Conservation (phyloP, 2,888 invertebrate genomes). For the Ennomos fuscantarius region DNA sequence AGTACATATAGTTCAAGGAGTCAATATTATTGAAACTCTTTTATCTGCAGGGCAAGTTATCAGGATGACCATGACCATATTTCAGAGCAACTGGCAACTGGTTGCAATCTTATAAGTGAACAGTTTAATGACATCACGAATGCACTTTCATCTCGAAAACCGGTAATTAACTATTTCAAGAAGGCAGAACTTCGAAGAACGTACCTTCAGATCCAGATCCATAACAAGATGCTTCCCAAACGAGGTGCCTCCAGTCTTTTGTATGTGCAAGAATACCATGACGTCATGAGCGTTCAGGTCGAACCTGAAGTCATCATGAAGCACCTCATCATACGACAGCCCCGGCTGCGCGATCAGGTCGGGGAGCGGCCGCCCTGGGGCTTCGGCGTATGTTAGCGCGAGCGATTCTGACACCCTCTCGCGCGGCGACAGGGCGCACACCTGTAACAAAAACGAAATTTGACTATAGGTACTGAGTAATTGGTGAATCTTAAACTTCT, state of each 20-base stretch:
- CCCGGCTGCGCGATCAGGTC: constrained; percentile 86
- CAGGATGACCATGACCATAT: no score
- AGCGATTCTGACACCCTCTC: constrained; percentile 85
- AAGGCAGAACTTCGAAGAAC: constrained; percentile 23
- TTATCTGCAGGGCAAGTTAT: no score
- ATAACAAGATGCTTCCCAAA: constrained; percentile 98
- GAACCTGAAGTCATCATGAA: constrained; percentile 94
- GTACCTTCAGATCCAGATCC: constrained; percentile 92
- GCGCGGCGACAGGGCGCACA: constrained; percentile 89
- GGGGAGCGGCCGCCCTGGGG: constrained; percentile 81
- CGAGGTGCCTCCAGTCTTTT: constrained; percentile 99
- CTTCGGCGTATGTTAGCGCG: constrained; percentile 78
- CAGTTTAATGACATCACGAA: no score
- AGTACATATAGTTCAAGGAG: no score
- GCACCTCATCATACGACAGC: constrained; percentile 93
- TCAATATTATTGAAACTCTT: no score
- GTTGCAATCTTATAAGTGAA: no score
- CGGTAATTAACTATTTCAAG: no score
- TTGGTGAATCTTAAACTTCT: no score
- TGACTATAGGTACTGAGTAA: no score
- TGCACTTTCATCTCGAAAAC: no score
- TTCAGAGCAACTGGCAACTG: no score
- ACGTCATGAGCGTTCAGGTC: constrained; percentile 98
- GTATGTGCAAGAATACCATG: constrained; percentile 98
- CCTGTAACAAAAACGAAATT: constrained; percentile 70